phyloP scores from a whole-genome alignment of 2,888 invertebrate species.

The Conomelus anceps region DNA sequence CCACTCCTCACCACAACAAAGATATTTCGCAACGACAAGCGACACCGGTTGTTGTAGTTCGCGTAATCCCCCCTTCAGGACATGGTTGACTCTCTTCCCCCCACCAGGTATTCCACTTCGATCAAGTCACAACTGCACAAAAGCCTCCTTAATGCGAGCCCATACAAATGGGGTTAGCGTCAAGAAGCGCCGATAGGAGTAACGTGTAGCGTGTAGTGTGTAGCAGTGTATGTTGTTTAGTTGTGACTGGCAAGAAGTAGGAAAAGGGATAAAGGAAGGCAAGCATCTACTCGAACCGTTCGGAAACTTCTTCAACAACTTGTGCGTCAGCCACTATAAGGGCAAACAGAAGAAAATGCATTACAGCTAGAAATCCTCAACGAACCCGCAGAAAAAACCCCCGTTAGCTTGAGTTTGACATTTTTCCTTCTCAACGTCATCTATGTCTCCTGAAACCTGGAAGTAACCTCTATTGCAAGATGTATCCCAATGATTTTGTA shows the following conservation, averaged over 20 bases:
- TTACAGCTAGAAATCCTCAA: not conserved
- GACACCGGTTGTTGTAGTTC: not conserved
- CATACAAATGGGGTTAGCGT: not conserved
- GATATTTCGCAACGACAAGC: not conserved
- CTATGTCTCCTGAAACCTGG: not conserved
- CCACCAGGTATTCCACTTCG: not conserved
- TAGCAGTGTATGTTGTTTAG: not conserved
- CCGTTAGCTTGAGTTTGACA: not conserved
- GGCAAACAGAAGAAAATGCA: conserved; percentile 5
- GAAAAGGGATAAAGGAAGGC: not conserved
- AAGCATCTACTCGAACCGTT: not conserved
- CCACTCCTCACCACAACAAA: no score
- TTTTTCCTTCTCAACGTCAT: not conserved
- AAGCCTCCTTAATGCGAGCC: not conserved
- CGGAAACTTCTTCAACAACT: not conserved
- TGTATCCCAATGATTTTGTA: no score
- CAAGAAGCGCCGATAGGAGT: not conserved
- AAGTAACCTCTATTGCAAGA: no score
- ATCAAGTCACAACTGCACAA: not conserved
- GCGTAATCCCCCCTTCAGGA: not conserved
- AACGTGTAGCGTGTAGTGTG: no score
- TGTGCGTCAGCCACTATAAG: not conserved
- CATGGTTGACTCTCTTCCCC: not conserved
- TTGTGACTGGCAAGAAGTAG: not conserved
- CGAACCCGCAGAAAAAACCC: not conserved